phyloP scores from a whole-genome alignment of 2,797 vertebrate genomes.

The Arrhamphus sclerolepis region DNA sequence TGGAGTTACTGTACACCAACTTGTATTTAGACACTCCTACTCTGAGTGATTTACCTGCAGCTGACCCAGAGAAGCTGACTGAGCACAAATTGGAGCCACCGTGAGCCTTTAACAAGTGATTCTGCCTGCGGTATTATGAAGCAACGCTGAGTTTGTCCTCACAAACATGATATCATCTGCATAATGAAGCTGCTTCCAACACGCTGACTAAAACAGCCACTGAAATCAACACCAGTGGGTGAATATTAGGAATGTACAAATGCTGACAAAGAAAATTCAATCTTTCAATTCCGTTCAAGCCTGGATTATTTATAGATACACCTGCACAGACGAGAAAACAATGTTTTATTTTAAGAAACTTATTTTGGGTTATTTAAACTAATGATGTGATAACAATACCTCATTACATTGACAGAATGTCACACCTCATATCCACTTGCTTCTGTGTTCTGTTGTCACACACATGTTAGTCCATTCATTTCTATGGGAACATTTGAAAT shows the following conservation, averaged over 20 bases:
- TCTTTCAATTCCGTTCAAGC: slow-evolving; percentile 24
- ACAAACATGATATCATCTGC: slow-evolving; percentile 56
- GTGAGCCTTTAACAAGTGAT: slow-evolving; percentile 67
- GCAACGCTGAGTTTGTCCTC: slow-evolving; percentile 49
- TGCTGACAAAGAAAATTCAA: slow-evolving; percentile 8
- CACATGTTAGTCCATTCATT: neutral
- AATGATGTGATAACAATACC: no score
- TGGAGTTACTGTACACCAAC: neutral
- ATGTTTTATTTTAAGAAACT: no score
- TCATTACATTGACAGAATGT: neutral
- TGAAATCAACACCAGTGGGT: slow-evolving; percentile 25
- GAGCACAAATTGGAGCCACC: slow-evolving; percentile 38
- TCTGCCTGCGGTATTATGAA: slow-evolving; percentile 22
- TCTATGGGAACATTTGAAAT: no score
- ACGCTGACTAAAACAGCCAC: slow-evolving; percentile 45
- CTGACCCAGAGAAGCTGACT: slow-evolving; percentile 66
- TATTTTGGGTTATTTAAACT: no score
- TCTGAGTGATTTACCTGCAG: slow-evolving; percentile 41
- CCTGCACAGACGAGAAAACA: neutral
- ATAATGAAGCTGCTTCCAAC: slow-evolving; percentile 34
- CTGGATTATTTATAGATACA: slow-evolving; percentile 8
- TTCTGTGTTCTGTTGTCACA: neutral
- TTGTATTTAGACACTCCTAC: slow-evolving; percentile 7
- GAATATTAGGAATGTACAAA: slow-evolving; percentile 1
- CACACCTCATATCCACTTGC: neutral